phyloP scores from a whole-genome alignment of 2,113 vertebrate genomes.

The Mesitornis unicolor region DNA sequence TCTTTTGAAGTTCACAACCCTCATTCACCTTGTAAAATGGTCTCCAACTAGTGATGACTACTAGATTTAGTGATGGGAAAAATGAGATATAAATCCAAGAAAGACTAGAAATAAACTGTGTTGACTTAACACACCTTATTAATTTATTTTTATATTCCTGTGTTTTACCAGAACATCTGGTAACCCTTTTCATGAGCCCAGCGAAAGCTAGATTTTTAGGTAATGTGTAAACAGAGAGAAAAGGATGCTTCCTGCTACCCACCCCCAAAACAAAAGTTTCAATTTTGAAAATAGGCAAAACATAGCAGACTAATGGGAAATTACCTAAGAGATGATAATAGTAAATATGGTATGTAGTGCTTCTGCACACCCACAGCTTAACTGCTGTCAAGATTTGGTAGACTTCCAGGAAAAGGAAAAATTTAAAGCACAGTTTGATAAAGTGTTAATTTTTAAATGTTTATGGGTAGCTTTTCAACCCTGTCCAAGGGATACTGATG shows the following conservation, averaged over 20 bases:
- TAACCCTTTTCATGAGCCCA: background rate
- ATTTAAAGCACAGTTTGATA: conserved; percentile 57
- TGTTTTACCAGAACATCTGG: background rate
- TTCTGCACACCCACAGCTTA: conserved; percentile 54
- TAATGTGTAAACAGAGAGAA: background rate
- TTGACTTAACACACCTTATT: background rate
- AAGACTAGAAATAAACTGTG: background rate
- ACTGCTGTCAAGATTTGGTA: conserved; percentile 63
- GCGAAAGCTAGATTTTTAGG: background rate
- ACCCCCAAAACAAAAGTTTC: background rate
- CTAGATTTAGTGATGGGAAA: background rate
- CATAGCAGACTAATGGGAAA: background rate
- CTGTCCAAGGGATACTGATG: conserved; percentile 59
- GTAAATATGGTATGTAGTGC: conserved; percentile 19
- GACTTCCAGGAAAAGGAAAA: conserved; percentile 53
- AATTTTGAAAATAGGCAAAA: background rate
- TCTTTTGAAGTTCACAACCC: background rate
- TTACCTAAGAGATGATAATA: conserved; percentile 35
- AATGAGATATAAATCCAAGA: background rate
- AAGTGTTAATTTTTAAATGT: conserved; percentile 61
- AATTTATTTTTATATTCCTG: background rate
- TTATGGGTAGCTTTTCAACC: conserved; percentile 42
- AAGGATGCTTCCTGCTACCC: background rate
- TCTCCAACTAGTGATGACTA: background rate
- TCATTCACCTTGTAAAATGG: background rate